Conservation (phyloP, 2,888 invertebrate genomes). For the Rhagophthalmus giganteus region DNA sequence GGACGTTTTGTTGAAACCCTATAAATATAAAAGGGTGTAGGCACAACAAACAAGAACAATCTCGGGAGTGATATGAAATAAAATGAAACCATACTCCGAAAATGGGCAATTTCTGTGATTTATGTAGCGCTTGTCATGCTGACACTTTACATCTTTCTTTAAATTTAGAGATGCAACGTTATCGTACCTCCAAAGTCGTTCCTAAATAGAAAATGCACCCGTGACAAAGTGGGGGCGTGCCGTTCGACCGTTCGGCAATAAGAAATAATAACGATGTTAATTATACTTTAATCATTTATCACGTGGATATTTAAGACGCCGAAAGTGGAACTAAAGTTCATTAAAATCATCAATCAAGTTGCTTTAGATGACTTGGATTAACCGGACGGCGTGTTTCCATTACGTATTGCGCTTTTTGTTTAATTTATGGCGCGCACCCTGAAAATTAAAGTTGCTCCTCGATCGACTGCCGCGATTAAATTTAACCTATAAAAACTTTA, state of each 20-base stretch:
- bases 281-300: slow-evolving; percentile 30
- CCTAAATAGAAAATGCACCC: slow-evolving; percentile 8
- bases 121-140: slow-evolving; percentile 20
- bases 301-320: slow-evolving; percentile 23
- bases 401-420: neutral
- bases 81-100: slow-evolving; percentile 13
- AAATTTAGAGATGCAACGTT: slow-evolving; percentile 14
- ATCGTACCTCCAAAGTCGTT: slow-evolving; percentile 9
- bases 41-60: slow-evolving; percentile 3
- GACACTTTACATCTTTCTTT: slow-evolving; percentile 22
- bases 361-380: slow-evolving; percentile 12
- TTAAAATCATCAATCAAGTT: slow-evolving; percentile 29
- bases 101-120: slow-evolving; percentile 27
- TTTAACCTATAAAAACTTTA: too few species aligned
- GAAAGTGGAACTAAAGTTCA: slow-evolving; percentile 20
- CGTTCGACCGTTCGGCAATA: slow-evolving; percentile 10
- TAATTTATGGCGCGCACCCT: neutral
- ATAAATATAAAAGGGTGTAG: slow-evolving; percentile 5
- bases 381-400: slow-evolving; percentile 13
- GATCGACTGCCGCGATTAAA: slow-evolving; percentile 1
- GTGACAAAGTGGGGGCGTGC: slow-evolving; percentile 26
- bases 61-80: slow-evolving; percentile 11
- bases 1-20: neutral
- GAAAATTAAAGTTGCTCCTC: neutral
- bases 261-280: slow-evolving; percentile 27